Evolutionary conservation across 2,797 vertebrate genomes (phyloP), one percentile per base, ranked within the genome.

Genomic region (Anguilla obscura): DNA sequence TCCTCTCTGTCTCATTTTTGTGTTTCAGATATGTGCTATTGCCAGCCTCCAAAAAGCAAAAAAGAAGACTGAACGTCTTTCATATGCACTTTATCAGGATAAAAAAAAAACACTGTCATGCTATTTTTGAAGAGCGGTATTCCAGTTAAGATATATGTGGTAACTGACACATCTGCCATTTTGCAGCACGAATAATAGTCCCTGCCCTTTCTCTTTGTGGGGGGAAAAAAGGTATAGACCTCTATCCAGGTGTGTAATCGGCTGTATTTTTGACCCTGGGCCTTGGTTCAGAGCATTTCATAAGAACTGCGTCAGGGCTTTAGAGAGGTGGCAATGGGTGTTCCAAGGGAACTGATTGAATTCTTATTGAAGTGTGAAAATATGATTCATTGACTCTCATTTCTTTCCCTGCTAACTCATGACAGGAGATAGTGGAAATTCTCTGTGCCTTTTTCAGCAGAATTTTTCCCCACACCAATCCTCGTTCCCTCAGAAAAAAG

Each of bases 351-450:
- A 69, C 63, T 69, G 63, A 69, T 69, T 69, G 63, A 69, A 69
- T 69, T 69, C 63, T 69, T 69, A 69, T 69, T 69, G 63, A 69
- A 27, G 63, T 69, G 63, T 69, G 63, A 69, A 69, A 69, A 69
- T 69, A 69, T 69, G 63, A 69, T 69, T 69, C n/a, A 69, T 69
- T 69, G 63, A 69, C 24, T 69, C 63, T n/a, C n/a, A n/a, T 69
- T 69, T 69, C 63, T 27, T 27, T 27, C n/a, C n/a, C n/a, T 69
- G 16, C 56, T 58, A 66, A 66, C 63, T 69, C 63, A 69, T 69
- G 63, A 69, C 24, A 27, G 63, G n/a, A 69, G 63, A 69, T n/a
- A 69, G 63, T 69, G n/a, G 21, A 69, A 69, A 69, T 69, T 69
- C 56, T 58, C 14, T 21, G 56, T 58, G 56, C 56, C 56, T 58